Evolutionary conservation across 2,113 vertebrate species (phyloP), one percentile per base, ranked within the genome.

Genomic region (Haemorhous mexicanus): DNA sequence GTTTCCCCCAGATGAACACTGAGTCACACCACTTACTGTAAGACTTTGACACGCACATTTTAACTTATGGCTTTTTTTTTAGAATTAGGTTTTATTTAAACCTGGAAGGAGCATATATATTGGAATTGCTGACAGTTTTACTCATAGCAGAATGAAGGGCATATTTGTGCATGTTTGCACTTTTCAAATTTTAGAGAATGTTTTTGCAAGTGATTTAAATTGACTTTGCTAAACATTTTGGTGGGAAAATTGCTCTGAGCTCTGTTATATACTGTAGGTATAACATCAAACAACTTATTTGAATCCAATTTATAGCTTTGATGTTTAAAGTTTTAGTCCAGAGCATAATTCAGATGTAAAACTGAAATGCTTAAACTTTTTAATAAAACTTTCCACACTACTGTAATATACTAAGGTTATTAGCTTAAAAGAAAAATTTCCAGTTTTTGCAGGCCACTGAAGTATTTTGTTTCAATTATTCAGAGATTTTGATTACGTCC

Each of bases 261-360:
- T 95, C 93, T 97, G 41, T 84, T 93, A 66, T 39, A 68, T 91
- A 87, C 64, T 84, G 39, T 87, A 84, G 83, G 78, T 96, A 94
- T 94, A 96, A 96, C 87, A 97, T 97, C 93, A 97, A 97, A 98
- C 96, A 91, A 68, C 41, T 95, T 95, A 69, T 90, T 93, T 96
- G 96, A 97, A 97, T 96, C 91, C 44, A 84, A 93, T 97, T 90
- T 95, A 32, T 88, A 87, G 80, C 93, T 96, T 97, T 97, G 96
- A 87, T 97, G 91, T 97, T 97, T 92, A 90, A 96, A 94, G 69
- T 97, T 97, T 91, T 94, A 96, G 93, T 94, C 43, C 74, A 75
- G 63, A 96, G 86, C 75, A 87, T 91, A 97, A 95, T 80, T 83
- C 35, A 68, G 88, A 95, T 95, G 76, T 97, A 90, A 93, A 94